Evolutionary conservation across 2,113 vertebrate genomes (phyloP), one percentile per base, ranked within the genome.

Genomic region (Pangasianodon hypophthalmus): DNA sequence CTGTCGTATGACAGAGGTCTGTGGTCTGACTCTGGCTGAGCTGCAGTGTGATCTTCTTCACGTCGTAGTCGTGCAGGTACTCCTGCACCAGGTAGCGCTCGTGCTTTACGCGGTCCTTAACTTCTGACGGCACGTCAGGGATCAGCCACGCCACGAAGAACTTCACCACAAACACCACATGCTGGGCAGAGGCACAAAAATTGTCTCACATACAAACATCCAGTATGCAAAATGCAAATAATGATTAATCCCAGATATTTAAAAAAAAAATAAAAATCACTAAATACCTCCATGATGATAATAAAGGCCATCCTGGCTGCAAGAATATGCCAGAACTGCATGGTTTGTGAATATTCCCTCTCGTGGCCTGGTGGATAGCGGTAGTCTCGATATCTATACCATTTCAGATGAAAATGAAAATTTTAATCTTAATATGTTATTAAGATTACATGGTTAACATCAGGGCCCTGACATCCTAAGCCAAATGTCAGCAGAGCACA

Each of bases 301-400:
- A 99, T 99, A 94, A 99, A 99, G 89, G 98, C 98, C 91, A 99
- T 84, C 4, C 97, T 96, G 0, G 98, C 98, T 67, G 98, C 98
- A 37, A 99, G 93, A 81, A 99, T 97, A 4, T 99, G 98, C 98
- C 98, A 99, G 94, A 99, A 99, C 94, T 99, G 98, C 87, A 99
- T 95, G 0, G 97, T 99, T 93, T 98, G 98, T 0, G 96, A 94
- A 0, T 99, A 99, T 50, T 97, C 97, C 79, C 95, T 96, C 0
- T 95, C 90, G 0, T 97, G 96, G 77, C 97, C 96, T 21, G 98
- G 98, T 64, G 97, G 96, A 90, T 98, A 97, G 52, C 98, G 95
- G 93, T 99, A 99, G 94, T 99, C 98, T 80, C 98, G 96, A 92
- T 99, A 99, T 88, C 98, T 99, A 37, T 0, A 86, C 24, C 89